Evolutionary conservation across 2,888 invertebrate species (phyloP).

Genomic region (Acanthopleura granulata): DNA sequence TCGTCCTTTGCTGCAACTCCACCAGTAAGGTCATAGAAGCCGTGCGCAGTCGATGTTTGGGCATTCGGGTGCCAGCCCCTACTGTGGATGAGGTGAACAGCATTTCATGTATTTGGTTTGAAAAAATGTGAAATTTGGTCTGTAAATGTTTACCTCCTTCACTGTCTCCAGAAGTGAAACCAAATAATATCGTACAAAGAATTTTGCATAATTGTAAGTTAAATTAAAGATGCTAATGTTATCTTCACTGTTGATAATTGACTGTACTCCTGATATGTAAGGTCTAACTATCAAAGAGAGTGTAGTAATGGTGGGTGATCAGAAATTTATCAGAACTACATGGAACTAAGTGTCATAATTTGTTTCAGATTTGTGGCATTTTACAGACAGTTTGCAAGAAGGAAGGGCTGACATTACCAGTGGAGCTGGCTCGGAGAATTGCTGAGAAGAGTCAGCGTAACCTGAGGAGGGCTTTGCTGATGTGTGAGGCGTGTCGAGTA

Average conservation of each 20-base stretch:
- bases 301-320: neutral
- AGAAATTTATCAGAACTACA: neutral
- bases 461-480: slow-evolving; percentile 89
- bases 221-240: no score
- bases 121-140: no score
- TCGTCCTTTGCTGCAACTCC: slow-evolving; percentile 94
- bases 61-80: slow-evolving; percentile 92
- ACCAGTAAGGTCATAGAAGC: slow-evolving; percentile 96
- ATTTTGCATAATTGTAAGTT: no score
- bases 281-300: no score
- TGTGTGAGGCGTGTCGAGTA: slow-evolving; percentile 93
- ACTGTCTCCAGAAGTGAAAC: no score
- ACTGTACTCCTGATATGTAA: no score
- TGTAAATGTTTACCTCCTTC: no score
- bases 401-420: slow-evolving; percentile 84
- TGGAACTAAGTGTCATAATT: no score
- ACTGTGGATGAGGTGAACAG: slow-evolving; percentile 78
- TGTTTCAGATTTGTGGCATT: slow-evolving; percentile 59
- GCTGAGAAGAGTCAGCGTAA: slow-evolving; percentile 88
- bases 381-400: slow-evolving; percentile 66
- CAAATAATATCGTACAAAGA: no score
- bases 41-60: slow-evolving; percentile 93
- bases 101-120: no score
- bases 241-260: no score
- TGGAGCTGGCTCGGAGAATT: slow-evolving; percentile 82